Conservation (phyloP, 2,797 vertebrate genomes). For the Macropodus opercularis region DNA sequence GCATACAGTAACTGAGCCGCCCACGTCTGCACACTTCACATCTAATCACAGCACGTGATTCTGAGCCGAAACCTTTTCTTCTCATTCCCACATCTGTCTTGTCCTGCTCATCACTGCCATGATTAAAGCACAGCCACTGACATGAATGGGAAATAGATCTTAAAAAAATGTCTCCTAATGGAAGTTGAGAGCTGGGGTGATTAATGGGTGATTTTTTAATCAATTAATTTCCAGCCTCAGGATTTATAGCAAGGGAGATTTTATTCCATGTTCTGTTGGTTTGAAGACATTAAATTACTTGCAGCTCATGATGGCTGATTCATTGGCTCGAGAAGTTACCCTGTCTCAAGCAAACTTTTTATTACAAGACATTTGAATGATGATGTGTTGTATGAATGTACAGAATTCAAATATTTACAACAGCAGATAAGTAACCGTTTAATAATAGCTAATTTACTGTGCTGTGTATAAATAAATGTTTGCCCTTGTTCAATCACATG, state of each 20-base stretch:
- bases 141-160: constrained; percentile 82
- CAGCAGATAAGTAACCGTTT: not conserved
- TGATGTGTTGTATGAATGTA: not conserved
- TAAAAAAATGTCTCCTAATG: constrained; percentile 78
- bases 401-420: constrained; percentile 33
- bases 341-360: constrained; percentile 12
- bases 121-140: constrained; percentile 74
- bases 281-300: constrained; percentile 44
- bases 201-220: constrained; percentile 79
- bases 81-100: constrained; percentile 55
- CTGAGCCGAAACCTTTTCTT: constrained; percentile 44
- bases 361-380: constrained; percentile 18
- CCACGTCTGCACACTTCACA: not conserved
- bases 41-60: constrained; percentile 26
- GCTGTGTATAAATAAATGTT: no score
- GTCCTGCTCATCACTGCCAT: constrained; percentile 50
- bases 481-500: constrained; percentile 27
- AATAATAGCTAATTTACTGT: constrained; percentile 8
- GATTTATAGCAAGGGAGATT: constrained; percentile 57
- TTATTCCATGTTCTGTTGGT: constrained; percentile 58
- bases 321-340: constrained; percentile 2
- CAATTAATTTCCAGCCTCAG: constrained; percentile 69
- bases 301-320: constrained; percentile 32
- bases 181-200: constrained; percentile 80
- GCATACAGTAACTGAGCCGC: not conserved